These are phyloP conservation scores for Sinocyclocheilus rhinocerous DNA, from an alignment of 2,113 vertebrate genomes.

Conservation along the genomic window DNA sequence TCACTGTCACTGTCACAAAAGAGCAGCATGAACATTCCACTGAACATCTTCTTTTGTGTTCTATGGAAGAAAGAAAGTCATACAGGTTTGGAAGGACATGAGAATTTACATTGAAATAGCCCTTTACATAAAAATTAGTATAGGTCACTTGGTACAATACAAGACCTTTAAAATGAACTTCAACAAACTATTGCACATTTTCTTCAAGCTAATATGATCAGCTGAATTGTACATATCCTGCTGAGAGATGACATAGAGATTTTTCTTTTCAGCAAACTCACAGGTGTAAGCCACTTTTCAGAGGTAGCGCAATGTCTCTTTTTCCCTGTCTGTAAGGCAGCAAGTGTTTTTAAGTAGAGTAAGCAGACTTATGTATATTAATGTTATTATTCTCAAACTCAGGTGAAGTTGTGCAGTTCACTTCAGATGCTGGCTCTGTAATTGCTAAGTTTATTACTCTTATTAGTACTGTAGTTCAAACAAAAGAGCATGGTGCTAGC, in stretches of 20 bases:
- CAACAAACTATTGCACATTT: neutral
- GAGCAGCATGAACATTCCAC: no score
- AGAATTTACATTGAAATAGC: no score
- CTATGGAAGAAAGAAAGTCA: no score
- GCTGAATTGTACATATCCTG: slow-evolving; percentile 9
- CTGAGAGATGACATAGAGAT: slow-evolving; percentile 25
- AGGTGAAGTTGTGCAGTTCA: slow-evolving; percentile 17
- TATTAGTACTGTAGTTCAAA: neutral
- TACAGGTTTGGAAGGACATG: no score
- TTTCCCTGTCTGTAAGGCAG: slow-evolving; percentile 4
- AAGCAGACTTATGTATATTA: slow-evolving; percentile 32
- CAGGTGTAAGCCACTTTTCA: slow-evolving; percentile 29
- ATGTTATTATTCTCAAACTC: slow-evolving; percentile 25
- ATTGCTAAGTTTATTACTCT: neutral
- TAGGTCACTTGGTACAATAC: neutral
- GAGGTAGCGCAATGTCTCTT: neutral
- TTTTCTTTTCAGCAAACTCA: slow-evolving; percentile 36
- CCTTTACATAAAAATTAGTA: neutral
- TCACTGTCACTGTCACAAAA: no score
- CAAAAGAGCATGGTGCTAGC: neutral
- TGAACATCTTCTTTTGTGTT: no score
- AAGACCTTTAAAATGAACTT: slow-evolving; percentile 7
- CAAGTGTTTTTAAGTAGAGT: slow-evolving; percentile 32
- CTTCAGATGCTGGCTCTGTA: neutral
- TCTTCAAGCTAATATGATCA: slow-evolving; percentile 3